These are phyloP conservation scores for Threskiornis aethiopicus DNA, from an alignment of 2,797 vertebrate genomes.

Conservation along the genomic window DNA sequence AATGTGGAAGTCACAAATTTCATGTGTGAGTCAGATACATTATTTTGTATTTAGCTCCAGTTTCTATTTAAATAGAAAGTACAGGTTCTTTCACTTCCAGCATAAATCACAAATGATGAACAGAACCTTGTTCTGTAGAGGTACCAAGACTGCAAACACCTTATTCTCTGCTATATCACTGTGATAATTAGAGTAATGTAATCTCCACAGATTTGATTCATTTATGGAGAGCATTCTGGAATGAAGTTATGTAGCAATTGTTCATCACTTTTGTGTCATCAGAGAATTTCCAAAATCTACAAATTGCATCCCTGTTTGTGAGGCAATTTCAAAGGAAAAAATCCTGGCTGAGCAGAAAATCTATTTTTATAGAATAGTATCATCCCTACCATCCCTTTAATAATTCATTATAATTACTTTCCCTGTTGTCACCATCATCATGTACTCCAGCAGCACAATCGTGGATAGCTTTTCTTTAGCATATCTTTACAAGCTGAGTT, in stretches of 20 bases:
- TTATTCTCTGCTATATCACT: not conserved
- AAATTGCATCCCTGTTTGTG: not conserved
- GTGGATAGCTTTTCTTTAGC: not conserved
- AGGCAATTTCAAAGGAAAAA: not conserved
- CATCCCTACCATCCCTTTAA: not conserved
- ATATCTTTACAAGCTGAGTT: conserved; percentile 8
- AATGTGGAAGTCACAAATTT: not conserved
- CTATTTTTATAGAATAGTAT: not conserved
- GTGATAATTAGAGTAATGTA: not conserved
- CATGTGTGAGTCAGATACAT: not conserved
- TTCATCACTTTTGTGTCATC: not conserved
- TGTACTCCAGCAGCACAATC: not conserved
- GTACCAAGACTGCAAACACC: not conserved
- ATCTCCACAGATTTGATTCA: not conserved
- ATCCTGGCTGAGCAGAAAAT: not conserved
- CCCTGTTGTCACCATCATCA: not conserved
- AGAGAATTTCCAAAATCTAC: not conserved
- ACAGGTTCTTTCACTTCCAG: not conserved
- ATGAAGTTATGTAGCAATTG: not conserved
- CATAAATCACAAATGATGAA: not conserved
- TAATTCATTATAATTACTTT: not conserved
- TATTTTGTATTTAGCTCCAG: not conserved
- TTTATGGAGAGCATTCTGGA: not conserved
- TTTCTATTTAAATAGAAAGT: not conserved
- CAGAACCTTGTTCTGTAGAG: not conserved